phyloP scores from a whole-genome alignment of 2,888 invertebrate species.

The Stenoptilia bipunctidactyla region DNA sequence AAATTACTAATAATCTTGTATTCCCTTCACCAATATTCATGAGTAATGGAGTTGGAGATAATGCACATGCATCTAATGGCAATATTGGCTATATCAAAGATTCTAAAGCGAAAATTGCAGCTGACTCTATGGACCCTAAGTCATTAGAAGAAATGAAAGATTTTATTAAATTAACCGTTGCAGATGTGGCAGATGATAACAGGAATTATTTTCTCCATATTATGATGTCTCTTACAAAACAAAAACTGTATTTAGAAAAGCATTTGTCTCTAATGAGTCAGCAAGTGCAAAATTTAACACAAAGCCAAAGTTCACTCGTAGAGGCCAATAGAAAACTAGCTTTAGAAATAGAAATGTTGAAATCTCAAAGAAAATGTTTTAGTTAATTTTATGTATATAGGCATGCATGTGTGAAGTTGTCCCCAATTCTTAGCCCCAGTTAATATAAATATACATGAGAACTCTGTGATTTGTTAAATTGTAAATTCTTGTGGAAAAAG shows the following conservation, averaged over 20 bases:
- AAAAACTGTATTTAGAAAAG: constrained; percentile 56
- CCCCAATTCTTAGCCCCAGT: constrained; percentile 9
- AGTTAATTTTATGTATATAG: constrained; percentile 8
- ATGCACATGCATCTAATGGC: constrained; percentile 26
- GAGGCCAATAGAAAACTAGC: constrained; percentile 62
- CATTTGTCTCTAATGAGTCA: constrained; percentile 39
- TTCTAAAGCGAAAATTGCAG: constrained; percentile 18
- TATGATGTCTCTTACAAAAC: constrained; percentile 63
- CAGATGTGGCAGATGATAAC: constrained; percentile 53
- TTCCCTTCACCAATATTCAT: constrained; percentile 37
- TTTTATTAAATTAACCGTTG: constrained; percentile 42
- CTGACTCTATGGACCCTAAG: constrained; percentile 26
- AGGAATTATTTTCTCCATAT: constrained; percentile 54
- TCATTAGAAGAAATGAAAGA: constrained; percentile 50
- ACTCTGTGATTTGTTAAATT: no score
- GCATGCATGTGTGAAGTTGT: constrained; percentile 14
- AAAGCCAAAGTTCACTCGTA: constrained; percentile 49
- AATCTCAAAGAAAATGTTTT: constrained; percentile 26
- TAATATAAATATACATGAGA: no score
- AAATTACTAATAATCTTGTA: constrained; percentile 31
- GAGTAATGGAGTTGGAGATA: constrained; percentile 34
- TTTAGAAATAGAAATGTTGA: constrained; percentile 57
- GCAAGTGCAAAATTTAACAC: constrained; percentile 39
- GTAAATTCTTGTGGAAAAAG: no score
- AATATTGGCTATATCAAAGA: constrained; percentile 29